Base-by-base conservation (phyloP, 2,113 vertebrate species). In the Phoenicopterus ruber region DNA sequence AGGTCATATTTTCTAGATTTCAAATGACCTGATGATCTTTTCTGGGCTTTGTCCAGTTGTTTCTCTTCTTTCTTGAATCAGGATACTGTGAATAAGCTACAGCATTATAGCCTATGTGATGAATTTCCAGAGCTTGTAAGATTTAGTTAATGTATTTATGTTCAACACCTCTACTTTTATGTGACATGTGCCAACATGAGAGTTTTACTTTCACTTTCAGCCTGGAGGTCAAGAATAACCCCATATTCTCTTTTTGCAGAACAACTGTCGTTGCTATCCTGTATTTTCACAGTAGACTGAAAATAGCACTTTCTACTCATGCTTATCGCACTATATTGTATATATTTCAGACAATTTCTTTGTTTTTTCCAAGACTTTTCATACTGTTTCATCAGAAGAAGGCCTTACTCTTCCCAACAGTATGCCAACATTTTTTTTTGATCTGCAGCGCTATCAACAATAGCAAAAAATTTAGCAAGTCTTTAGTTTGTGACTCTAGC, bases 261-360 rank as follows among this genome's bases (percentile, higher is more conserved):
- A 34, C 12, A 69, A 5, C 38, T 79, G 13, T 63, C 11, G 24
- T 55, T 0, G 0, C 11, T 80, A 26, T 26, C 7, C 16, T 70
- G 6, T 69, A 9, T 69, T 84, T 93, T 86, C 21, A 21, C 10
- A 16, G 26, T 7, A 38, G 54, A 11, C 25, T 55, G 29, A 65
- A 89, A 86, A 55, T 34, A 63, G 8, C 25, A 24, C 22, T 81
- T 83, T 61, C 19, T 63, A 19, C 16, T 91, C n/a, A 59, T 2
- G 13, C 16, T 72, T 55, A 69, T 11, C 73, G 26, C 17, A 42
- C 15, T 73, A 8, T 36, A 50, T 55, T 84, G 8, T 8, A 19
- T 78, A 3, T 38, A 46, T 50, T 76, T 67, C 26, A n/a, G 65
- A 9, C 3, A 11, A 3, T n/a, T 42, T 73, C 4, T 70, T 49